Percentiles rank a stretch among this genome's conserved stretches.
These are phyloP conservation scores for Eufriesea mexicana DNA, from an alignment of 1,140 invertebrate genomes.

Conservation along the genomic window DNA sequence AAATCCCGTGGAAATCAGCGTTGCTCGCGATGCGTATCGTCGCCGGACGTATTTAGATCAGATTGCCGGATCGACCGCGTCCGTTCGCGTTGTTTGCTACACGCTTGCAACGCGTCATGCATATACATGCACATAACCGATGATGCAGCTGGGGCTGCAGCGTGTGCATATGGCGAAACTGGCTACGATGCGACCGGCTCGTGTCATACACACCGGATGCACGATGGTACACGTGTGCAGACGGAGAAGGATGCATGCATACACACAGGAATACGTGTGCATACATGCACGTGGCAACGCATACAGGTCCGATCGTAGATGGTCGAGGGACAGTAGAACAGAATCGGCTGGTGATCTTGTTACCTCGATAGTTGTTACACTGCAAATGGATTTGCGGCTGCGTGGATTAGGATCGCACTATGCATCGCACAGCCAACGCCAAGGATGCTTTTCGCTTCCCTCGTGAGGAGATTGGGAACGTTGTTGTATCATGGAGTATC, in stretches of 20 bases:
- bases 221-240: neutral
- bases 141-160: neutral
- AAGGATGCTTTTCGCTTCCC: neutral
- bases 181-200: constrained; percentile 32
- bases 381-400: constrained; percentile 76
- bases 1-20: constrained; percentile 34
- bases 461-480: neutral
- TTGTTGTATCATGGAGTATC: no score
- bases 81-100: constrained; percentile 58
- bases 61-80: constrained; percentile 69
- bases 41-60: constrained; percentile 74
- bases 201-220: constrained; percentile 65
- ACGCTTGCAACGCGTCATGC: constrained; percentile 51
- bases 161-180: constrained; percentile 30
- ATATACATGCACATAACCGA: constrained; percentile 53
- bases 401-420: constrained; percentile 68
- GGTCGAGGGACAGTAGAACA: constrained; percentile 41
- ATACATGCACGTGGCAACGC: neutral
- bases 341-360: constrained; percentile 75
- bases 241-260: no score
- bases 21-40: constrained; percentile 57
- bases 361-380: constrained; percentile 72
- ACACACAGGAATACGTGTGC: neutral
- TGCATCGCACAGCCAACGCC: neutral
- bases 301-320: constrained; percentile 12